Conservation (phyloP, 2,113 vertebrate genomes). For the Tor tambroides region DNA sequence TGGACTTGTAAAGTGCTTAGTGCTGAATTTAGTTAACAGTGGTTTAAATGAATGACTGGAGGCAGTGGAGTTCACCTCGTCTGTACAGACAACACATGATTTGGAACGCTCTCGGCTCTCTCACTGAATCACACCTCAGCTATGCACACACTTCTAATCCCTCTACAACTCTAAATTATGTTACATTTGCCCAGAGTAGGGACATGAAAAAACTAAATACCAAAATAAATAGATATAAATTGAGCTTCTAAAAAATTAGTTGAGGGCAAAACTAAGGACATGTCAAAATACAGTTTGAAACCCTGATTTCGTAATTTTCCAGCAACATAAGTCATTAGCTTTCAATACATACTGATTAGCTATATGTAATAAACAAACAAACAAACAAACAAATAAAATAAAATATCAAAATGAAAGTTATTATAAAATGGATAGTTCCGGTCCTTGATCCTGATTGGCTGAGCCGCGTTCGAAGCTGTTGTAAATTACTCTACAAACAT, state of each 20-base stretch:
- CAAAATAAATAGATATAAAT: not conserved
- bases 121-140: not conserved
- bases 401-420: not conserved
- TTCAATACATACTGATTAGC: not conserved
- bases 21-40: constrained; percentile 41
- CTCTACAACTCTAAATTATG: not conserved
- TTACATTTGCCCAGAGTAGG: not conserved
- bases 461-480: too few relatives aligned
- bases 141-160: not conserved
- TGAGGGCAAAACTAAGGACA: not conserved
- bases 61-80: not conserved
- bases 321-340: too few relatives aligned
- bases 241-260: too few relatives aligned
- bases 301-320: not conserved
- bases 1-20: constrained; percentile 14
- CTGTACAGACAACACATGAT: not conserved
- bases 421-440: not conserved
- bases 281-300: not conserved
- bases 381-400: not conserved
- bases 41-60: constrained; percentile 29
- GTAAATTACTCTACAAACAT: too few relatives aligned
- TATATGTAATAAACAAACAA: not conserved
- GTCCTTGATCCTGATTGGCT: too few relatives aligned
- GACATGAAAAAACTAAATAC: not conserved
- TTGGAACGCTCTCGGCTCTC: not conserved